Base-by-base conservation (phyloP, 2,888 invertebrate species). In the Minunthozetes semirufus region DNA sequence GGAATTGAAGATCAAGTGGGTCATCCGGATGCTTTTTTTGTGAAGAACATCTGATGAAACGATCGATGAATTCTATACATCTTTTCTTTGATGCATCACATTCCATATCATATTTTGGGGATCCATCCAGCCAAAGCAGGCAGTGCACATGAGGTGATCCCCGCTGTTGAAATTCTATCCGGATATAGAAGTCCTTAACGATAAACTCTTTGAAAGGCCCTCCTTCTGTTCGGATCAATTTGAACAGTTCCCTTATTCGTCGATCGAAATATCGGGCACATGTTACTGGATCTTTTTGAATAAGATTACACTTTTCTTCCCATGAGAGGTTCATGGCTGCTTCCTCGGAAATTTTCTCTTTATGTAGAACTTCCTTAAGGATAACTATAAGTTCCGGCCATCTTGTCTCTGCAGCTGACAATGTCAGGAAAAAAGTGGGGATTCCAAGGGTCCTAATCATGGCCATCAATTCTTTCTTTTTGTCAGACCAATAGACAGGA, bases 221-320 rank as follows among this genome's bases (percentile, higher is more conserved):
- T 17, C 22, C n/a, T 9, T 42, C 5, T n/a, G 46, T 48, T 15
- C n/a, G 8, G 0, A 75, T 38, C 1, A 72, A 25, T 17, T 77
- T 75, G 25, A 71, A 80, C 77, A 42, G 46, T 46, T 68, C 11
- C 1, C 78, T 61, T 25, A 78, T 72, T 66, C 79, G 71, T 46
- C 78, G 71, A 59, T 80, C 78, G 75, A 80, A 79, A 76, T 79
- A 79, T 22, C 78, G 27, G 9, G 79, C 77, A 61, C 78, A 78
- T 11, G 78, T 80, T 2, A 79, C 78, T 17, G 80, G 80, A 71
- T 80, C 77, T 13, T 77, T 66, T 13, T 75, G 76, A 4, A 80
- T 77, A 9, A 75, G 66, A 72, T 68, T n/a, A 13, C 38, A 46
- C n/a, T 53, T 46, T 1, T 74, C 74, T n/a, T 5, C 1, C 19